Percentiles rank a stretch among this genome's conserved stretches.
phyloP scores from a whole-genome alignment of 2,797 vertebrate species.

The Melanotaenia parkinsoni region DNA sequence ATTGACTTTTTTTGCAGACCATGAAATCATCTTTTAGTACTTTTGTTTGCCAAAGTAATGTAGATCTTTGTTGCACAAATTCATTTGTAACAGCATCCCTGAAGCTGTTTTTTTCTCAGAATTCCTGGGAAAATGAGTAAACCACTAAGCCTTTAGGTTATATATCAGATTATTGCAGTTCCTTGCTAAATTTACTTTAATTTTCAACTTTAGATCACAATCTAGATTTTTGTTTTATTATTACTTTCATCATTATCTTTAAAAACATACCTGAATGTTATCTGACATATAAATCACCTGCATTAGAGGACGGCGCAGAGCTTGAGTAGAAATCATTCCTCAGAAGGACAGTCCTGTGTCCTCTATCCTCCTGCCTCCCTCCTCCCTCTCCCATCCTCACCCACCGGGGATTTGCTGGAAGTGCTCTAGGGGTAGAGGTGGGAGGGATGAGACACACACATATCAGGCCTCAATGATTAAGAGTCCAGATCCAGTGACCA shows the following conservation, averaged over 20 bases:
- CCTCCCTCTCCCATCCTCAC: constrained; percentile 6
- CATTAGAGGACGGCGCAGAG: constrained; percentile 46
- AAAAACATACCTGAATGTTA: constrained; percentile 16
- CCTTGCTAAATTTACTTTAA: no score
- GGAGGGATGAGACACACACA: constrained; percentile 45
- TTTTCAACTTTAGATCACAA: no score
- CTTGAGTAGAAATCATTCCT: constrained; percentile 47
- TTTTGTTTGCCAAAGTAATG: no score
- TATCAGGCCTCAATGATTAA: constrained; percentile 67
- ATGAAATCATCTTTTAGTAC: no score
- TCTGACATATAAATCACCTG: constrained; percentile 49
- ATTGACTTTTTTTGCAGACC: no score
- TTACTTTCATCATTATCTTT: neutral
- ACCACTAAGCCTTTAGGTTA: no score
- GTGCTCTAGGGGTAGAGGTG: constrained; percentile 30
- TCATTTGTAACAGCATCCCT: no score
- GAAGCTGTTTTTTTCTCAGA: no score
- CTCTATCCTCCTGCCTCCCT: constrained; percentile 42
- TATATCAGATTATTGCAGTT: no score
- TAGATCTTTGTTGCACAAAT: no score
- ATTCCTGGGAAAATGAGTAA: no score
- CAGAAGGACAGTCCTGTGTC: constrained; percentile 44
- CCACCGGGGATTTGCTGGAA: constrained; percentile 32
- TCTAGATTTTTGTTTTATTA: no score
- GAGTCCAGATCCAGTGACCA: constrained; percentile 65